A percentile compares a stretch with the other conserved stretches of the same genome.
phyloP scores from a whole-genome alignment of 2,113 vertebrate genomes.

The Xyliphius kryptos region DNA sequence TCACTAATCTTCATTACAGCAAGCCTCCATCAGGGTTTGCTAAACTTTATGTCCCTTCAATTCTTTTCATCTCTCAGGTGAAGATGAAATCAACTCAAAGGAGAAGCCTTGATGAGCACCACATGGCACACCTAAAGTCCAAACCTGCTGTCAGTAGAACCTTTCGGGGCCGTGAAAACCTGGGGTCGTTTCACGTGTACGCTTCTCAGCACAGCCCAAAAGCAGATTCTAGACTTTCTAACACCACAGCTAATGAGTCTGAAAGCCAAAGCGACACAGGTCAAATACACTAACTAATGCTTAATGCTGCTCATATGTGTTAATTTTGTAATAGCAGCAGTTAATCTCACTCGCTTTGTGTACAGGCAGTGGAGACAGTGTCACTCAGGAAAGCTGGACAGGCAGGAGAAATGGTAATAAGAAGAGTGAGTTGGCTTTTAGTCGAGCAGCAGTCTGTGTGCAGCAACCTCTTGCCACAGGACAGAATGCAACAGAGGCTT shows the following conservation, averaged over 20 bases:
- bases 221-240: slow-evolving; percentile 47
- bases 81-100: slow-evolving; percentile 71
- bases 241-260: slow-evolving; percentile 50
- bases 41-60: too few relatives aligned
- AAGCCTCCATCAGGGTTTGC: too few relatives aligned
- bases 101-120: slow-evolving; percentile 55
- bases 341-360: background rate
- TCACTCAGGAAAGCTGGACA: slow-evolving; percentile 56
- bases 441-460: slow-evolving; percentile 40
- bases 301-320: too few relatives aligned
- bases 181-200: slow-evolving; percentile 71
- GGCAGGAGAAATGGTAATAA: slow-evolving; percentile 43
- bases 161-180: slow-evolving; percentile 71
- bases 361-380: slow-evolving; percentile 65
- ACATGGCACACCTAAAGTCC: slow-evolving; percentile 74
- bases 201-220: slow-evolving; percentile 62
- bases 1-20: too few relatives aligned
- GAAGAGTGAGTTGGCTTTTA: slow-evolving; percentile 44
- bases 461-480: slow-evolving; percentile 46
- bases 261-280: slow-evolving; percentile 66
- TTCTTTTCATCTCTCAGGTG: slow-evolving; percentile 54
- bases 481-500: slow-evolving; percentile 48
- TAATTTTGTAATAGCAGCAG: too few relatives aligned
- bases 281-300: slow-evolving; percentile 15
- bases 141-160: slow-evolving; percentile 72